Evolutionary conservation across 2,888 invertebrate species (phyloP).

Genomic region (Venustoraphidia nigricollis): DNA sequence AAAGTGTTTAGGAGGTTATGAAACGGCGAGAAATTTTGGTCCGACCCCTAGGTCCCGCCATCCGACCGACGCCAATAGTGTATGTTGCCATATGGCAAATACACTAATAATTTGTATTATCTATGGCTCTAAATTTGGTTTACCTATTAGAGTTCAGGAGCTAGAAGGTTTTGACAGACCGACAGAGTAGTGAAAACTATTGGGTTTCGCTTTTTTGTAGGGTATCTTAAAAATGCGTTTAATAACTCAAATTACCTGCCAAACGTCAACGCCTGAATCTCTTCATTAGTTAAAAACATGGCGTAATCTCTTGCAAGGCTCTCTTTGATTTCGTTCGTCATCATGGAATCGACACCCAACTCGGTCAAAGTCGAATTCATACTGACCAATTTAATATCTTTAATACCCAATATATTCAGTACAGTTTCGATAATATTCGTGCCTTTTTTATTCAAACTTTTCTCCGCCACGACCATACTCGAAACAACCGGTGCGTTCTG

Average conservation of each 20-base stretch:
- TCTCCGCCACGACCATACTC: conserved; percentile 77
- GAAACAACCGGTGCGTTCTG: conserved; percentile 51
- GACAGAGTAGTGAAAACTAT: no score
- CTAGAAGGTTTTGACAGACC: no score
- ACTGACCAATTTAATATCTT: conserved; percentile 53
- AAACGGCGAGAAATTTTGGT: no score
- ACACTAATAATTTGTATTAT: no score
- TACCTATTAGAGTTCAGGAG: no score
- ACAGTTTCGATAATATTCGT: conserved; percentile 59
- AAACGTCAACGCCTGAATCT: conserved; percentile 68
- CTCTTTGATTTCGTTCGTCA: conserved; percentile 94
- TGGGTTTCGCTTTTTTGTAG: no score
- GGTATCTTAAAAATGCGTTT: not conserved
- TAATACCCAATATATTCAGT: conserved; percentile 42
- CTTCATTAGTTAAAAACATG: conserved; percentile 69
- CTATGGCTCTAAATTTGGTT: no score
- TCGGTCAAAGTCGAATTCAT: conserved; percentile 66
- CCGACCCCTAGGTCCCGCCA: no score
- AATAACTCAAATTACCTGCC: conserved; percentile 30
- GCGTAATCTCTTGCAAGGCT: conserved; percentile 81
- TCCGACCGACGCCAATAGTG: no score
- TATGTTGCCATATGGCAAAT: no score
- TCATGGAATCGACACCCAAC: conserved; percentile 92
- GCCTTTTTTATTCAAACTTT: conserved; percentile 39
- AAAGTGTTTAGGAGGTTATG: no score